Conservation (phyloP, 2,888 invertebrate genomes). For the Barypeithes pellucidus region DNA sequence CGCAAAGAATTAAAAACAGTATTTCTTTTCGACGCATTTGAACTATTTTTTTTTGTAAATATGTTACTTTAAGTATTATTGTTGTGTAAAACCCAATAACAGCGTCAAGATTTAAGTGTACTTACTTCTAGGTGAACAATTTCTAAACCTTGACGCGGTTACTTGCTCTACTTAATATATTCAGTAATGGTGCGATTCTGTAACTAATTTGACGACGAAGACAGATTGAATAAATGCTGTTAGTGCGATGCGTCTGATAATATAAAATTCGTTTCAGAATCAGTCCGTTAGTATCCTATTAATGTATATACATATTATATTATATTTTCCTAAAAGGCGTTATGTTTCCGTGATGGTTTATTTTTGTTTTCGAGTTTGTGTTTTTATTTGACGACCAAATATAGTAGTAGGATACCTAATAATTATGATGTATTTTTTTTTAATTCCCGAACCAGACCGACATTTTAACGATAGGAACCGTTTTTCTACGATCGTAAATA, state of each 20-base stretch:
- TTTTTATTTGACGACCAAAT: conserved; percentile 6
- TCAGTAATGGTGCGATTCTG: background rate
- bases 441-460: no score
- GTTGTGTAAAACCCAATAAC: background rate
- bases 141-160: background rate
- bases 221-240: no score
- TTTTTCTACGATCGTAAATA: no score
- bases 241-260: no score
- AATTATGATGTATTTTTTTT: background rate
- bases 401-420: background rate
- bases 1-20: background rate
- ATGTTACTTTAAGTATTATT: background rate
- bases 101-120: background rate
- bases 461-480: no score
- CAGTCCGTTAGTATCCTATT: background rate
- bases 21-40: background rate
- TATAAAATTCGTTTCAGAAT: no score
- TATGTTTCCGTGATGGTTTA: conserved; percentile 7
- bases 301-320: background rate
- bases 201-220: no score
- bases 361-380: background rate
- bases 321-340: conserved; percentile 11
- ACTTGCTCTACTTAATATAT: background rate
- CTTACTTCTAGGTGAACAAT: no score
- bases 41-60: conserved; percentile 4